These are phyloP conservation scores for Macropis europaea DNA, from an alignment of 2,888 invertebrate genomes.

Conservation along the genomic window DNA sequence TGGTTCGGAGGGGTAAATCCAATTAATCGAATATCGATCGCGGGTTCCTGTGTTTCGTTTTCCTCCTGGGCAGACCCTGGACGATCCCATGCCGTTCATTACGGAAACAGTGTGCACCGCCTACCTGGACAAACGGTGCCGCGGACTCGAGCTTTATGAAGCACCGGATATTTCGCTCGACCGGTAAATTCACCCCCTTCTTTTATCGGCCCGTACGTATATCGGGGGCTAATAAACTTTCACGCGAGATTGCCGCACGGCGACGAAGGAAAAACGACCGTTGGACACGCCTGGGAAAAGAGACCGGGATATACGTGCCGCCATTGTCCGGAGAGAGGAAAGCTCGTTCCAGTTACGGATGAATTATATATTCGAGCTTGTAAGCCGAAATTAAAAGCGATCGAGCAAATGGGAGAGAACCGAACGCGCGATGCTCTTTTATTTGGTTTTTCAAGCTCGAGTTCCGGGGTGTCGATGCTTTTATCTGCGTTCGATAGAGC, in stretches of 20 bases:
- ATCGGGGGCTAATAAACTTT: conserved; percentile 44
- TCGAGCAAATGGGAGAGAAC: not conserved
- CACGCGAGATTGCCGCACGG: not conserved
- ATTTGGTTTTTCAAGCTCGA: no score
- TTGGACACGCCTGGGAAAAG: no score
- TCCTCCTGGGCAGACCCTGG: not conserved
- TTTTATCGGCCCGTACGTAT: conserved; percentile 42
- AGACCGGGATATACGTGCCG: no score
- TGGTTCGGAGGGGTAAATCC: conserved; percentile 22
- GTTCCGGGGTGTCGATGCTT: no score
- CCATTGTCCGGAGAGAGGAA: no score
- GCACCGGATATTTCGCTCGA: conserved; percentile 27
- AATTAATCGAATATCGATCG: conserved; percentile 51
- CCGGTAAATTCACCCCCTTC: conserved; percentile 35
- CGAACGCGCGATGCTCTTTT: no score
- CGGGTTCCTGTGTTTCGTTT: conserved; percentile 26
- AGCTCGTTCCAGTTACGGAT: not conserved
- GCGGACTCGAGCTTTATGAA: conserved; percentile 34
- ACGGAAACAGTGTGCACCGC: conserved; percentile 47
- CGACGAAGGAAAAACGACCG: not conserved
- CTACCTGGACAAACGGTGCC: conserved; percentile 43
- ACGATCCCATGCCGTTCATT: conserved; percentile 33
- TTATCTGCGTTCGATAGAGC: not conserved
- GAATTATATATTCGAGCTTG: conserved; percentile 10
- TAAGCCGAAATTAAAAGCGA: not conserved